Evolutionary conservation across 2,797 vertebrate genomes (phyloP).

Genomic region (Zalophus californianus): DNA sequence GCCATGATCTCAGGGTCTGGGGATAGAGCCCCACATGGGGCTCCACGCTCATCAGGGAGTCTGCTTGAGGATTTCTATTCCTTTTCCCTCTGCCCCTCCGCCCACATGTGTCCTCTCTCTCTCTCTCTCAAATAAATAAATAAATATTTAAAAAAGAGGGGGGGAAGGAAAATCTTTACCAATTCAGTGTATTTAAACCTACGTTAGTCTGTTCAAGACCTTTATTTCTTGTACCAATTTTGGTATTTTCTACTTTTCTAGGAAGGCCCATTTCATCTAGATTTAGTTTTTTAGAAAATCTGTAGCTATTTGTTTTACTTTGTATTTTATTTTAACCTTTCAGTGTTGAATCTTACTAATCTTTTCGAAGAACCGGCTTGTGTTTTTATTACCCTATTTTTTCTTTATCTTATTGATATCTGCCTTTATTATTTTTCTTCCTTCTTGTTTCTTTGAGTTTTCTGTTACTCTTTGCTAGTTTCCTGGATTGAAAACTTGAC

Average conservation of each 20-base stretch:
- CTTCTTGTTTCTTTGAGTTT: not conserved
- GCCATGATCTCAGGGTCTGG: not conserved
- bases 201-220: not conserved
- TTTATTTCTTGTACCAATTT: not conserved
- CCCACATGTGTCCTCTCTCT: not conserved
- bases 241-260: conserved; percentile 29
- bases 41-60: not conserved
- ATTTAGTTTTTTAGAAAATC: conserved; percentile 5
- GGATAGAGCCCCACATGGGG: not conserved
- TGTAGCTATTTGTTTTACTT: not conserved
- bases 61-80: not conserved
- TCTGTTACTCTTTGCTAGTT: not conserved
- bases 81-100: not conserved
- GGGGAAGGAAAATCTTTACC: not conserved
- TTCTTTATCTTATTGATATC: not conserved
- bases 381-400: not conserved
- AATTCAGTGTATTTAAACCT: not conserved
- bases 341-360: not conserved
- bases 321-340: not conserved
- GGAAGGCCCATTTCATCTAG: not conserved
- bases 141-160: not conserved
- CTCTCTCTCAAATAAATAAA: not conserved
- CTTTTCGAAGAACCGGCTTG: not conserved
- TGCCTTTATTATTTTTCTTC: not conserved
- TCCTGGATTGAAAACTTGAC: not conserved